Evolutionary conservation across 2,797 vertebrate species (phyloP), one percentile per base, ranked within the genome.

Genomic region (Pelodytes ibericus): DNA sequence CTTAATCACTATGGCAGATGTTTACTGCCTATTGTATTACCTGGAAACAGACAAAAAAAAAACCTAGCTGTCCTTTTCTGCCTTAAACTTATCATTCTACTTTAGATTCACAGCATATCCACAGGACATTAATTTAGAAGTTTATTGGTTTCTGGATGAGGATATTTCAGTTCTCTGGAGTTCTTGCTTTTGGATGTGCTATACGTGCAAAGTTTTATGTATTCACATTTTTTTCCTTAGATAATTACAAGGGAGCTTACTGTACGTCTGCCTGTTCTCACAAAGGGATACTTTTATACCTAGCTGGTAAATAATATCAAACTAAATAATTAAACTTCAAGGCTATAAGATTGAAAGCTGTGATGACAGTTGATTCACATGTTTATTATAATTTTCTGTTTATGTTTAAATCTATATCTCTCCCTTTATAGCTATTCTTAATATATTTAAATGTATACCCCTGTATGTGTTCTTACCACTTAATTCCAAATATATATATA

Each of bases 1-100:
- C 41, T 78, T 72, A 67, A 78, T 78, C 76, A 78, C 44, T n/a
- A 22, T 72, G 76, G 70, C 76, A 78, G 70, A 78, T 78, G 76
- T 78, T 78, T 72, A 72, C 70, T 53, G 76, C 56, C 44, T 41
- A 5, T 41, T 78, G 75, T 67, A 72, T 31, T 72, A 78, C 70
- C 76, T 78, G 76, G 24, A 61, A 72, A 62, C 56, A 78, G 70
- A 72, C 56, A 70, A 65, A 67, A 67, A n/a, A 36, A 30, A 67
- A 51, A 36, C 56, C 22, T 27, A 72, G 56, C 70, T 53, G 33
- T 61, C 51, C 57, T 75, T 49, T 53, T 41, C 29, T 60, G 24
- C 57, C 18, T 72, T 29, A 62, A 72, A 67, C 24, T 72, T 36
- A 64, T 66, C 20, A 4, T 41, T 15, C 36, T 71, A 57, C 6